phyloP scores from a whole-genome alignment of 2,888 invertebrate species.

The Clitarchus hookeri region DNA sequence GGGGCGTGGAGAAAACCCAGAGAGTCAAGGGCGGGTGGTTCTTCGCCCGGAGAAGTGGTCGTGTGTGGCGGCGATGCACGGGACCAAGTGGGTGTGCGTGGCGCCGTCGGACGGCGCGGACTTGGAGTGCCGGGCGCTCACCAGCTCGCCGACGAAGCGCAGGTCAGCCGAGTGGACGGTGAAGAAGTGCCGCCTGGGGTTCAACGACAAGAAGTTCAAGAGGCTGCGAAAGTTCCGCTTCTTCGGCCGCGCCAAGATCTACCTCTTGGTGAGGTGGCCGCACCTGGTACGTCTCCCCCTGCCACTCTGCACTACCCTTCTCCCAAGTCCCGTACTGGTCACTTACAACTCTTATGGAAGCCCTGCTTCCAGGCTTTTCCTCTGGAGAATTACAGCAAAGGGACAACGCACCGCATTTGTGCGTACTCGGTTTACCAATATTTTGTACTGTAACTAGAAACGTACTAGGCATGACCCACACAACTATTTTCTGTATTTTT shows the following conservation, averaged over 20 bases:
- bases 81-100: neutral
- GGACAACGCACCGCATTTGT: too few species aligned
- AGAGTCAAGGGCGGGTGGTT: neutral
- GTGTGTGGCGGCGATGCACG: neutral
- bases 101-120: neutral
- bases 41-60: neutral
- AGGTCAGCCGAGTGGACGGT: neutral
- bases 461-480: too few species aligned
- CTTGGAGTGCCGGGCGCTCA: neutral
- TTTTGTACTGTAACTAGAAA: too few species aligned
- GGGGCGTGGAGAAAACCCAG: neutral
- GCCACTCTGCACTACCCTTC: too few species aligned
- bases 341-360: too few species aligned
- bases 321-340: too few species aligned
- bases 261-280: slow-evolving; percentile 64
- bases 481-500: too few species aligned
- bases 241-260: slow-evolving; percentile 65
- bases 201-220: slow-evolving; percentile 60
- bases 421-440: too few species aligned
- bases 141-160: neutral
- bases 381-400: too few species aligned
- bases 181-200: slow-evolving; percentile 49
- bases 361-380: too few species aligned
- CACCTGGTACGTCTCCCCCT: slow-evolving; percentile 57
- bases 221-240: slow-evolving; percentile 62